Conservation (phyloP, 1,140 invertebrate species). For the Bombus cullumanus region DNA sequence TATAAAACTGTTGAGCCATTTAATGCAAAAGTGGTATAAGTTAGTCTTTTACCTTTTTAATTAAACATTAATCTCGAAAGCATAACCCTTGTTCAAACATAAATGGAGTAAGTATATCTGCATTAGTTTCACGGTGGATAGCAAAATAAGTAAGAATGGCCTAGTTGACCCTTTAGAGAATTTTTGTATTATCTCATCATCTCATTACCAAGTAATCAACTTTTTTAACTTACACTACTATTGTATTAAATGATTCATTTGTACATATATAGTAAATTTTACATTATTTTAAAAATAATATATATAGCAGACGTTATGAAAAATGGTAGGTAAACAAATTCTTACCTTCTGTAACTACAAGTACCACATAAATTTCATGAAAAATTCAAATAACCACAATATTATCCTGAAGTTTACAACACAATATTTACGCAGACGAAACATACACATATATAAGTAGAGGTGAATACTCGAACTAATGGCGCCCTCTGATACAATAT, state of each 20-base stretch:
- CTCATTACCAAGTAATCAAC: no score
- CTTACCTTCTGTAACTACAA: constrained; percentile 8
- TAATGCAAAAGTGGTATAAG: background rate
- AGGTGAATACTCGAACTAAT: background rate
- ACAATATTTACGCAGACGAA: background rate
- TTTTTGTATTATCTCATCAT: no score
- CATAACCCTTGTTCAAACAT: no score
- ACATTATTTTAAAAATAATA: background rate
- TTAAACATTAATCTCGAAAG: no score
- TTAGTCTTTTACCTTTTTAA: no score
- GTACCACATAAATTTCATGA: background rate
- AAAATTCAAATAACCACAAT: background rate
- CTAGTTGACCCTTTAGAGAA: no score
- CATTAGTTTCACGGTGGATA: no score
- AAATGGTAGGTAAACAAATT: background rate
- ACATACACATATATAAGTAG: no score
- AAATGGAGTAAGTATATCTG: no score
- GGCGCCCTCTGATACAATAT: background rate
- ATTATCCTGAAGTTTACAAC: background rate
- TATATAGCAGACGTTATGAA: background rate
- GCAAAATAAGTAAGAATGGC: no score
- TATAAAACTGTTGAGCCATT: no score
- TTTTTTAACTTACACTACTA: no score
- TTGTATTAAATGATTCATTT: background rate
- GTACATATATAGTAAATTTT: background rate